Conservation (phyloP, 2,888 invertebrate genomes). For the Apotomis betuletana region DNA sequence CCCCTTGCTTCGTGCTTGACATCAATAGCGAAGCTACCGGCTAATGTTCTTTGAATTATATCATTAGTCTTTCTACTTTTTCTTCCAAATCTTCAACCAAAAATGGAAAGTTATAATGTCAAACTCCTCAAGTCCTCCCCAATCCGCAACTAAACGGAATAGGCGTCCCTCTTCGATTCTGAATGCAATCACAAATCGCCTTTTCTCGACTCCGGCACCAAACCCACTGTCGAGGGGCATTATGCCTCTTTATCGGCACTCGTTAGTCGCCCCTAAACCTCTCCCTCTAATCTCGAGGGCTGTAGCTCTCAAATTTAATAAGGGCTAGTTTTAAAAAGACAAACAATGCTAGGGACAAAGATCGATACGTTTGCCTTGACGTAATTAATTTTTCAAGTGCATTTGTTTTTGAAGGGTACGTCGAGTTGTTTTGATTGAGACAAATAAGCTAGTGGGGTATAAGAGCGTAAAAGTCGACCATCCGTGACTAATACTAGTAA, state of each 20-base stretch:
- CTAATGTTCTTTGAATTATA: too few species aligned
- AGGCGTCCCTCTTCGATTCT: neutral
- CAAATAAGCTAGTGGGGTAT: neutral
- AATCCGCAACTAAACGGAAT: neutral
- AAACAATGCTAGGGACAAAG: slow-evolving; percentile 63
- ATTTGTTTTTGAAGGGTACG: slow-evolving; percentile 19
- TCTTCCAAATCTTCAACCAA: too few species aligned
- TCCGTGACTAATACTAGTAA: neutral
- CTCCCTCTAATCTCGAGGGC: slow-evolving; percentile 77
- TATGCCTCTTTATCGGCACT: slow-evolving; percentile 79
- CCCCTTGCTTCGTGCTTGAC: too few species aligned
- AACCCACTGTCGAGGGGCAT: slow-evolving; percentile 64
- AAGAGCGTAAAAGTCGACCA: neutral
- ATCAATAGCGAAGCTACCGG: too few species aligned
- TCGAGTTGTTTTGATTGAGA: slow-evolving; percentile 33
- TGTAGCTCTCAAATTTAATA: slow-evolving; percentile 79
- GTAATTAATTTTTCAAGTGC: slow-evolving; percentile 41
- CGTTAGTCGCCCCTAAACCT: slow-evolving; percentile 81
- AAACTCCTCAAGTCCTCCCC: too few species aligned
- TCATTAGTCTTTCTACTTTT: too few species aligned
- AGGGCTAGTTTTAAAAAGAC: slow-evolving; percentile 76
- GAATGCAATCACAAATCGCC: slow-evolving; percentile 45
- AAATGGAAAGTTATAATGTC: too few species aligned
- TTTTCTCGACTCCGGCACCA: slow-evolving; percentile 49
- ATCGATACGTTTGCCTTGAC: slow-evolving; percentile 44